Base-by-base conservation (phyloP, 2,888 invertebrate genomes). In the Synergus umbraculus region DNA sequence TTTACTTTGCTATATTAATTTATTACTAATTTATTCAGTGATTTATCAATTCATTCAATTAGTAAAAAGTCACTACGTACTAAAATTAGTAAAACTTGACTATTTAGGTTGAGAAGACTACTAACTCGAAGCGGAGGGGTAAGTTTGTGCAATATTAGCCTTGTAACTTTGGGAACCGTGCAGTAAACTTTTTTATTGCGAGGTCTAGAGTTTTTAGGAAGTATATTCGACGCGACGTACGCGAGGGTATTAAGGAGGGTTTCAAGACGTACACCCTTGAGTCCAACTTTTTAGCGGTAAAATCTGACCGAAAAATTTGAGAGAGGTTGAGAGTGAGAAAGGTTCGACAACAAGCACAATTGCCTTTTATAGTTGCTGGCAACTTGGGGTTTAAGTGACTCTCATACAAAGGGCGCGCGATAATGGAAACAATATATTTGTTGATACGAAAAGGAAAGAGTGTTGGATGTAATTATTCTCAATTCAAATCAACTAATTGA, bases 141-240 rank as follows among this genome's bases (percentile, higher is more conserved):
- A 43, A 66, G 43, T 9, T 66, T 66, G 66, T 43, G 66, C 66
- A 66, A 10, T n/a, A 5, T 66, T n/a, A 65, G 65, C n/a, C 65
- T 41, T 65, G 22, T 29, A 63, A 63, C 63, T 63, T 29, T 29
- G 29, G 29, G 12, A 13, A 63, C 22, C 29, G 63, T 29, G 63
- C 4, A 13, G 10, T 22, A 12, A 63, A 63, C 63, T 63, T 63
- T 63, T 63, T 63, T 63, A 63, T 22, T 63, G 63, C 29, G 63
- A 22, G 10, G 22, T 63, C 29, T 63, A 10, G 29, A 63, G 29
- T 63, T 29, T 13, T 29, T 29, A 22, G 22, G 9, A 9, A 58
- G 54, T n/a, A 58, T 9, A 29, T 29, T 29, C 22, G 22, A 29
- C 22, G 22, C 22, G 18, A 58, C 54, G n/a, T 18, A 58, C 18